phyloP scores from a whole-genome alignment of 2,888 invertebrate genomes.

The Dascillus cervinus region DNA sequence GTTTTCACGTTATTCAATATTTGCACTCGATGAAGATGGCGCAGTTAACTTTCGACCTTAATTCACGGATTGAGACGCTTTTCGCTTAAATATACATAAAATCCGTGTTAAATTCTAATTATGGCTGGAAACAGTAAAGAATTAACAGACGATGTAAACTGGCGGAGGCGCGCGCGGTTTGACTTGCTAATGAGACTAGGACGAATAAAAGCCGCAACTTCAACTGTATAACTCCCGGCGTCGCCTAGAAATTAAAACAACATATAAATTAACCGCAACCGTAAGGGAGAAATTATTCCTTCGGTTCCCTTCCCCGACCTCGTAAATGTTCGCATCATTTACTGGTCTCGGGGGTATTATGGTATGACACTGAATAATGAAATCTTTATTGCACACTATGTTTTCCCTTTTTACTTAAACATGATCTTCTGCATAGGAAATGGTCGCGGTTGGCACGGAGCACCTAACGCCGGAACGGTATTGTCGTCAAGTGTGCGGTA shows the following conservation, averaged over 20 bases:
- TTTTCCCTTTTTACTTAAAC: neutral
- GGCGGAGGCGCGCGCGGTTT: constrained; percentile 11
- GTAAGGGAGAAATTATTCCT: constrained; percentile 11
- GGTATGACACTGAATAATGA: neutral
- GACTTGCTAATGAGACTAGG: constrained; percentile 15
- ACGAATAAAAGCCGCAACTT: constrained; percentile 12
- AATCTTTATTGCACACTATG: neutral
- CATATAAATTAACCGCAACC: constrained; percentile 14
- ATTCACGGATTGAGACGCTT: neutral
- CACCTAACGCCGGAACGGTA: neutral
- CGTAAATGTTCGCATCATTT: constrained; percentile 4
- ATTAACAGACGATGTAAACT: constrained; percentile 15
- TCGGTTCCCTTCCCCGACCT: constrained; percentile 6
- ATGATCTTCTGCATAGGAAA: neutral
- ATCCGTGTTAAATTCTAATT: constrained; percentile 13
- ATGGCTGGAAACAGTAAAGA: constrained; percentile 13
- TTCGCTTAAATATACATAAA: neutral
- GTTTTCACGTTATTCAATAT: too few relatives aligned
- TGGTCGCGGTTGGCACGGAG: neutral
- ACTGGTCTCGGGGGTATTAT: neutral
- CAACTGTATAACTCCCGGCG: constrained; percentile 11
- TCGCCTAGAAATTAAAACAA: constrained; percentile 11
- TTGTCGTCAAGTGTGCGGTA: neutral
- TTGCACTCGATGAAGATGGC: too few relatives aligned
- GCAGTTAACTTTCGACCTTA: too few relatives aligned